phyloP scores from a whole-genome alignment of 2,113 vertebrate species.

The Meleagris gallopavo region DNA sequence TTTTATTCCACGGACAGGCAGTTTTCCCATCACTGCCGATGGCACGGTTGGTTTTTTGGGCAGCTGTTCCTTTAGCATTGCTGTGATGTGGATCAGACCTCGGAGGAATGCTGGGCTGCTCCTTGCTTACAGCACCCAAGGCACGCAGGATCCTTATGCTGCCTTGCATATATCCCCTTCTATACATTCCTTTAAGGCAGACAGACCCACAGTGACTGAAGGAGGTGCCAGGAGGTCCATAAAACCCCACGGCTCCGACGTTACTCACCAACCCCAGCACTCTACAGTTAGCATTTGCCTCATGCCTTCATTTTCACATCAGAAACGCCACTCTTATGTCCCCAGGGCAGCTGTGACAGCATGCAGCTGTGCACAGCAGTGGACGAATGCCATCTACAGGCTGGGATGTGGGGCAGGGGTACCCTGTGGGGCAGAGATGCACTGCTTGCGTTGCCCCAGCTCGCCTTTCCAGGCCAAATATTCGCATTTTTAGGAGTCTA shows the following conservation, averaged over 20 bases:
- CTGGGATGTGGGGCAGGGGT: not conserved
- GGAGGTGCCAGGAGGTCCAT: not conserved
- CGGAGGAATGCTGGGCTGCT: not conserved
- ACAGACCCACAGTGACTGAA: not conserved
- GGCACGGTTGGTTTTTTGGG: no score
- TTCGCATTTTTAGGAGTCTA: no score
- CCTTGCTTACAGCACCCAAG: not conserved
- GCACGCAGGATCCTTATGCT: not conserved
- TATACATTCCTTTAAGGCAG: not conserved
- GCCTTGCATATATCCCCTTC: no score
- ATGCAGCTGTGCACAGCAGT: rapidly evolving
- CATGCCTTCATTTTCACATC: not conserved
- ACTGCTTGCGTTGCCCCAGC: no score
- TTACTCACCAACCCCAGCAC: not conserved
- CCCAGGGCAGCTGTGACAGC: no score
- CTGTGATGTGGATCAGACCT: not conserved
- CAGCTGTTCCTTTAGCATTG: no score
- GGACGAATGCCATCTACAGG: slow-evolving; percentile 12
- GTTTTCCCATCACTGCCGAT: no score
- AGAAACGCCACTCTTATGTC: not conserved
- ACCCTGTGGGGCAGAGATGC: no score
- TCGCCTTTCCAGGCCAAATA: no score
- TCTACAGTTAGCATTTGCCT: not conserved
- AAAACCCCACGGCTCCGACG: not conserved
- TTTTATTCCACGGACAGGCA: no score